Base-by-base conservation (phyloP, 2,113 vertebrate genomes). In the Lamprotornis superbus region DNA sequence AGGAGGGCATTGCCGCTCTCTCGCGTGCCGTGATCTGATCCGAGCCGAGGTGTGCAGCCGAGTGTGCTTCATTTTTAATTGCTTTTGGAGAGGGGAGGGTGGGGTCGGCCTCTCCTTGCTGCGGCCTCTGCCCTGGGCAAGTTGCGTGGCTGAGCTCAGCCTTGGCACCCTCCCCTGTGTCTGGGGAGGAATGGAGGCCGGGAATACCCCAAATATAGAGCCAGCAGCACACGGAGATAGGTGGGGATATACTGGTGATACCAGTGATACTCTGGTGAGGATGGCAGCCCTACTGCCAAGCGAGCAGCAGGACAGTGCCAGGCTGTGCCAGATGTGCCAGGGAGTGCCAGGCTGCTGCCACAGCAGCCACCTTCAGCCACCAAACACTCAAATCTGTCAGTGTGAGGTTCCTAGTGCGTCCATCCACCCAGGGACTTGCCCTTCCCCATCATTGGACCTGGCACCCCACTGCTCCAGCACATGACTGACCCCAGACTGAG, bases 51-150 rank as follows among this genome's bases (percentile, higher is more conserved):
- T 95, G 95, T 94, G 94, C 94, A 96, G 95, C 93, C 95, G 79
- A 83, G 91, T 90, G 90, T 82, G 86, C 90, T 94, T 95, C 90
- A 87, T 94, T 94, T 94, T 93, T 96, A 96, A 94, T 95, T 96
- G 95, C 94, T 92, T 94, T 90, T 30, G 76, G 89, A 40, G 63
- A 68, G 55, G 60, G 82, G 50, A 69, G 81, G 73, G 75, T 1
- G 11, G 37, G n/a, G 79, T 35, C 18, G 67, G 87, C 89, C 82
- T 76, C 55, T 64, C 44, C 82, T 67, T n/a, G 76, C 85, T 47
- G 56, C 8, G 6, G 77, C 83, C 85, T 63, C 52, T 92, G 81
- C 76, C 69, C 79, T 12, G 18, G 76, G 83, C 87, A 37, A 49
- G n/a, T 63, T 55, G 55, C 4, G 4, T 9, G 9, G 76, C 47